A percentile compares a stretch with the other conserved stretches of the same genome.
Conservation (phyloP, 2,888 invertebrate genomes). For the Pilophorus perplexus region DNA sequence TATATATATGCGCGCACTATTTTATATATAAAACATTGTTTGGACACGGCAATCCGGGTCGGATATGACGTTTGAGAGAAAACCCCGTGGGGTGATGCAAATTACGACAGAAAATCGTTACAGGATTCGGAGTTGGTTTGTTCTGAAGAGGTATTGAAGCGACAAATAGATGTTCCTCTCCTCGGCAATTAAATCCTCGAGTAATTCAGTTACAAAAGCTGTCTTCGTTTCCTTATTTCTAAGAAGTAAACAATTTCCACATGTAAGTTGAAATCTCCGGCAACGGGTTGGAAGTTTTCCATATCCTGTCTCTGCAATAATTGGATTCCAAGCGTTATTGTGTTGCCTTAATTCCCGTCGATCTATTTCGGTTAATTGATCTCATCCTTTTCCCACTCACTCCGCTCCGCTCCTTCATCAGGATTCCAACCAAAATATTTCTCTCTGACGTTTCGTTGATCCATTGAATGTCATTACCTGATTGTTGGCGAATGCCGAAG, state of each 20-base stretch:
- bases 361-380: slow-evolving; percentile 10
- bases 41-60: too few species aligned
- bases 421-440: not conserved
- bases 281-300: slow-evolving; percentile 36
- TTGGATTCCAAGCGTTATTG: slow-evolving; percentile 21
- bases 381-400: slow-evolving; percentile 1
- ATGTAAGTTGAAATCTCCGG: slow-evolving; percentile 42
- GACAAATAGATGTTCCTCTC: slow-evolving; percentile 22
- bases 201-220: slow-evolving; percentile 29
- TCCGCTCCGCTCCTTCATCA: not conserved
- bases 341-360: slow-evolving; percentile 6
- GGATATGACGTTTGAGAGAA: too few species aligned
- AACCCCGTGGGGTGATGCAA: too few species aligned
- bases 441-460: not conserved
- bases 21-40: too few species aligned
- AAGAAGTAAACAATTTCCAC: slow-evolving; percentile 41
- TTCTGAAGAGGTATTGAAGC: slow-evolving; percentile 16
- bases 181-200: slow-evolving; percentile 31
- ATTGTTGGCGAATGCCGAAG: too few species aligned
- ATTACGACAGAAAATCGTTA: not conserved
- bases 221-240: slow-evolving; percentile 40
- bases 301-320: slow-evolving; percentile 33
- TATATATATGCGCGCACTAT: too few species aligned
- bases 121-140: not conserved
- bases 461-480: too few species aligned